Conservation (phyloP, 2,888 invertebrate species). For the Hydrotaea diabolus region DNA sequence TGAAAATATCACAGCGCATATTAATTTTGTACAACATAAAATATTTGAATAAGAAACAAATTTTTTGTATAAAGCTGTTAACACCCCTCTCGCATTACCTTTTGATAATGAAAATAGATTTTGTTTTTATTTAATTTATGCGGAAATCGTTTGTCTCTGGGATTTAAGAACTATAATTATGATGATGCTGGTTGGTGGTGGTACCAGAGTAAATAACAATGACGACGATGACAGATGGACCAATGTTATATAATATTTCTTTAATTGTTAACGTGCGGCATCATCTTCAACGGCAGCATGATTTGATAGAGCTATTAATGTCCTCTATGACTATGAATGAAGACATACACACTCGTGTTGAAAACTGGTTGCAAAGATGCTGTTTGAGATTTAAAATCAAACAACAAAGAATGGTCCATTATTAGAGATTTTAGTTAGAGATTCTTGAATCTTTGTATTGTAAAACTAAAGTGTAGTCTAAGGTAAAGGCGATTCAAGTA, state of each 20-base stretch:
- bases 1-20: background rate
- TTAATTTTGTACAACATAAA: too few relatives aligned
- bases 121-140: too few relatives aligned
- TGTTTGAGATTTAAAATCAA: background rate
- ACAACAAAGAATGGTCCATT: background rate
- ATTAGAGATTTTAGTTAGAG: background rate
- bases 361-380: background rate
- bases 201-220: too few relatives aligned
- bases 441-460: background rate
- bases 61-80: background rate
- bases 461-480: background rate
- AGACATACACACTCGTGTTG: background rate
- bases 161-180: background rate
- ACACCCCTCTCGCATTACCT: background rate
- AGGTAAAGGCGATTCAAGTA: background rate
- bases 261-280: background rate
- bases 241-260: background rate
- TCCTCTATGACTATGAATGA: background rate
- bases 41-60: too few relatives aligned
- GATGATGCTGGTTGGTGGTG: too few relatives aligned
- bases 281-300: too few relatives aligned
- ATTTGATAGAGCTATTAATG: background rate
- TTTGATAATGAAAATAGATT: too few relatives aligned
- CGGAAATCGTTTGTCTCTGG: conserved; percentile 11
- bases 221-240: background rate